Conservation (phyloP, 2,888 invertebrate genomes). For the Leptopilina drosophilae region DNA sequence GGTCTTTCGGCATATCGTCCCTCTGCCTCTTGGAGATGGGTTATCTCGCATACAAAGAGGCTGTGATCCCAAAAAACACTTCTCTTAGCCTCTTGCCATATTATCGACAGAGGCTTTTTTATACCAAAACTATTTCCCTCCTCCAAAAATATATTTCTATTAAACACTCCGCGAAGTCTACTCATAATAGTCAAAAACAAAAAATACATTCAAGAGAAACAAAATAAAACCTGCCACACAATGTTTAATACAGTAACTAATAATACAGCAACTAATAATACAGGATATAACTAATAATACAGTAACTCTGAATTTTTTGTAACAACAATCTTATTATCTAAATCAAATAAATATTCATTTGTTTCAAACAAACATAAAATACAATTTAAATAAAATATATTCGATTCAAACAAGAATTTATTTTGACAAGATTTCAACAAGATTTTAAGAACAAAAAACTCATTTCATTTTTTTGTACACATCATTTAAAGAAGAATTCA, state of each 20-base stretch:
- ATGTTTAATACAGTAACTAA: too few species aligned
- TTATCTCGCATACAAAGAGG: slow-evolving; percentile 36
- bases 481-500: neutral
- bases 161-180: neutral
- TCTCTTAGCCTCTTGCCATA: slow-evolving; percentile 27
- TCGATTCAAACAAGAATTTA: too few species aligned
- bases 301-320: too few species aligned
- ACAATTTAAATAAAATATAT: too few species aligned
- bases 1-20: slow-evolving; percentile 32
- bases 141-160: neutral
- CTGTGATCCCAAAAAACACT: slow-evolving; percentile 30
- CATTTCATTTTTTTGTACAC: neutral
- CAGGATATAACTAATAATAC: too few species aligned
- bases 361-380: too few species aligned
- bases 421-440: too few species aligned
- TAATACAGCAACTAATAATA: too few species aligned
- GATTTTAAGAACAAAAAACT: neutral
- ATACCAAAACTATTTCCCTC: neutral
- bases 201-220: neutral
- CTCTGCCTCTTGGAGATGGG: slow-evolving; percentile 36
- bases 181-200: too few species aligned
- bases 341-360: too few species aligned
- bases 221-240: too few species aligned
- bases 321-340: too few species aligned
- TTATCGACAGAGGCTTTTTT: neutral